Percentiles rank a stretch among this genome's conserved stretches.
phyloP scores from a whole-genome alignment of 2,113 vertebrate genomes.

The Hemichromis elongatus region DNA sequence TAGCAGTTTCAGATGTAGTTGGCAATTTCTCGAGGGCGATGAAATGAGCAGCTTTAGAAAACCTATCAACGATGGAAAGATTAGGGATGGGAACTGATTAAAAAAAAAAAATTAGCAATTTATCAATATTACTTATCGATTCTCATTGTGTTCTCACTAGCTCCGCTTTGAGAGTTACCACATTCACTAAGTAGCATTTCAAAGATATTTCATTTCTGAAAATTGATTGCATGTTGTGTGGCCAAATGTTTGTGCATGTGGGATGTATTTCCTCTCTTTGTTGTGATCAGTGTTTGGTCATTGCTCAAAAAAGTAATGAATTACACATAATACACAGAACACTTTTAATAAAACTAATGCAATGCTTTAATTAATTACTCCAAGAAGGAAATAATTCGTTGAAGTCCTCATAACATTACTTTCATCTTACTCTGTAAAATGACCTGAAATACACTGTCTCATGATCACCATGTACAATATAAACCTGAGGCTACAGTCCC shows the following conservation, averaged over 20 bases:
- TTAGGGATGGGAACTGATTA: not conserved
- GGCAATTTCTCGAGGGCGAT: not conserved
- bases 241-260: not conserved
- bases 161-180: not conserved
- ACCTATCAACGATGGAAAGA: not conserved
- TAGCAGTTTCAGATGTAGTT: not conserved
- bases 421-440: not conserved
- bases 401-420: not conserved
- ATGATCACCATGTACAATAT: not conserved
- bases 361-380: not conserved
- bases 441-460: not conserved
- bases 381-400: not conserved
- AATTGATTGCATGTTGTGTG: not conserved
- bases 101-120: not conserved
- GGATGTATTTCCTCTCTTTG: not conserved
- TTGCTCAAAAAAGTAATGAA: not conserved
- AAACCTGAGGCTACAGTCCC: not conserved
- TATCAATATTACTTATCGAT: not conserved
- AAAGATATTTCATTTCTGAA: not conserved
- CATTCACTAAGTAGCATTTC: not conserved
- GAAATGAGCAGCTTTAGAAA: not conserved
- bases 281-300: not conserved
- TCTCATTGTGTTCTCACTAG: not conserved
- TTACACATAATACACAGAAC: not conserved
- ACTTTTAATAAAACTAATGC: not conserved